Evolutionary conservation across 2,113 vertebrate species (phyloP), one percentile per base, ranked within the genome.

Genomic region (Misgurnus mizolepis): DNA sequence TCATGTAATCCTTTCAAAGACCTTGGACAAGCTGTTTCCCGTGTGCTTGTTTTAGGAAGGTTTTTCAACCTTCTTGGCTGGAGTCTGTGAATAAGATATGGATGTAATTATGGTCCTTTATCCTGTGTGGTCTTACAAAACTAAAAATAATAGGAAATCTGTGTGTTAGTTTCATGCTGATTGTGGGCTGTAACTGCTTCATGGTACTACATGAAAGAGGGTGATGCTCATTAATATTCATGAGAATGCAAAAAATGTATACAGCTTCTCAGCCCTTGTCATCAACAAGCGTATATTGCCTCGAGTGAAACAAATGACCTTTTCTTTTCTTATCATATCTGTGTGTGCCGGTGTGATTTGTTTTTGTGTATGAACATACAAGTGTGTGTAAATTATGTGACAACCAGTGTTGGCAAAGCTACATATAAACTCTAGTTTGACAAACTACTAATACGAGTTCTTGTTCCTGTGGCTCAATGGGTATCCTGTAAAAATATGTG

Each of bases 21-120:
- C 75, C 75, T 77, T 77, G 75, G 62, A 77, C 61, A 77, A 77
- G 75, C 75, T 77, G 75, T 77, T 77, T 77, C 75, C 39, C 22
- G 17, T 77, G 43, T 64, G 75, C 75, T 77, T 41, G 60, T 50
- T 66, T 77, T 41, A 74, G 22, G 61, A 34, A 73, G 69, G 61
- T 34, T 66, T 67, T 65, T 75, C 39, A 50, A 67, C 72, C 66
- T 79, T 47, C 77, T 69, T 61, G 39, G 65, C 67, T 68, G 10
- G 60, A 79, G 61, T 39, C 49, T 53, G 49, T 77, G 62, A 50
- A 40, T 11, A 67, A 55, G 53, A 62, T 34, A 39, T 6, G 75
- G 65, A 70, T 60, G 50, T 70, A 55, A 77, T 77, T 66, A 67
- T 22, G 75, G 7, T 62, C 34, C 9, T 27, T 39, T 55, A n/a